A percentile compares a stretch with the other conserved stretches of the same genome.
phyloP scores from a whole-genome alignment of 2,888 invertebrate species.

The Nipponacmea schrenckii region DNA sequence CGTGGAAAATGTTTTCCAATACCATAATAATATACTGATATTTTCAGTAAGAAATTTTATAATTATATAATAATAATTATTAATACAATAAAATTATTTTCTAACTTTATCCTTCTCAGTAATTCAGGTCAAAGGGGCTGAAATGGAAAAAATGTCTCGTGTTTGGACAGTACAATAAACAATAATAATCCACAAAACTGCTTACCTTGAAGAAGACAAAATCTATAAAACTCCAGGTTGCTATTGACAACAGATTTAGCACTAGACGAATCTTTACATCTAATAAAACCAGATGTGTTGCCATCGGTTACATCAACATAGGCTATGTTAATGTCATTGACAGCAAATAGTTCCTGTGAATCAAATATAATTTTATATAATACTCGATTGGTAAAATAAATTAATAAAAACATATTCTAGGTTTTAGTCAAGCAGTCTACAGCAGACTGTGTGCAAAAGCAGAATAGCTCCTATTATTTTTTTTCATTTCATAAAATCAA shows the following conservation, averaged over 20 bases:
- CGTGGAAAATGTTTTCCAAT: no score
- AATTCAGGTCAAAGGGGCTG: no score
- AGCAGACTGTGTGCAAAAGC: no score
- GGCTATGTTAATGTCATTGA: slow-evolving; percentile 71
- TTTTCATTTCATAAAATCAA: no score
- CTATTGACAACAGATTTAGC: slow-evolving; percentile 68
- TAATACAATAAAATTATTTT: no score
- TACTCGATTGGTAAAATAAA: no score
- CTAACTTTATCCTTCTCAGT: no score
- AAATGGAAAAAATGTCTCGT: no score
- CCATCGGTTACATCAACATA: slow-evolving; percentile 86
- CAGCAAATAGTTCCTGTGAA: slow-evolving; percentile 42
- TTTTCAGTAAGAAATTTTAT: no score
- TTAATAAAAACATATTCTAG: neutral
- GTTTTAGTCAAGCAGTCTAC: neutral
- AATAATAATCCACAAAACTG: slow-evolving; percentile 22
- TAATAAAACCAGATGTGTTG: slow-evolving; percentile 74
- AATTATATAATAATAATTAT: neutral
- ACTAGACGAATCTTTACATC: slow-evolving; percentile 72
- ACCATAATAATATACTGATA: no score
- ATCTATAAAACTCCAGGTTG: slow-evolving; percentile 51
- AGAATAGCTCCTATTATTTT: no score
- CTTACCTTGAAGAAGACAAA: slow-evolving; percentile 69
- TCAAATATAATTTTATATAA: neutral
- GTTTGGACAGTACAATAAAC: neutral